phyloP scores from a whole-genome alignment of 2,797 vertebrate genomes.

The Staurois parvus region DNA sequence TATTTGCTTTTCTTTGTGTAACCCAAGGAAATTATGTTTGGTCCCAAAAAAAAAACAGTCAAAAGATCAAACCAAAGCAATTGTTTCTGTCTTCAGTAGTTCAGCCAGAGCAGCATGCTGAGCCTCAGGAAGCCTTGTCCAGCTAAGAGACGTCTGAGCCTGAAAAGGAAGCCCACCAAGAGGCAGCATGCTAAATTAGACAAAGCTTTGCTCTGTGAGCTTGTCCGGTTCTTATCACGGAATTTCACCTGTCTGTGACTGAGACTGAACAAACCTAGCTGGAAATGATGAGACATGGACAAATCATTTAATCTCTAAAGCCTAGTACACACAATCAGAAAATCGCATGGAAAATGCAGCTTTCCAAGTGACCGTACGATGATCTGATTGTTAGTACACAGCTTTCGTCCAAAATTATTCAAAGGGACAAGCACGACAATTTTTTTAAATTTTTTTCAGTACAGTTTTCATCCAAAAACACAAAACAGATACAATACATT shows the following conservation, averaged over 20 bases:
- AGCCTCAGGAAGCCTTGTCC: slow-evolving; percentile 40
- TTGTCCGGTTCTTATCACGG: slow-evolving; percentile 50
- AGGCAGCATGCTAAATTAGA: slow-evolving; percentile 32
- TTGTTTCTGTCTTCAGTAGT: slow-evolving; percentile 43
- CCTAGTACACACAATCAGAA: no score
- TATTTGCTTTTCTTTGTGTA: slow-evolving; percentile 49
- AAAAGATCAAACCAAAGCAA: slow-evolving; percentile 24
- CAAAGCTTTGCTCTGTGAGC: slow-evolving; percentile 18
- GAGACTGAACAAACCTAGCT: slow-evolving; percentile 36
- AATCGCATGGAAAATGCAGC: no score
- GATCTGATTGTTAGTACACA: no score
- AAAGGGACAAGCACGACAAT: no score
- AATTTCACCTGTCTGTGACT: slow-evolving; percentile 47
- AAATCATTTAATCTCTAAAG: slow-evolving; percentile 41
- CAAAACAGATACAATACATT: no score
- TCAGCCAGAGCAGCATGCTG: slow-evolving; percentile 13
- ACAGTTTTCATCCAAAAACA: no score
- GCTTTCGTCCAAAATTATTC: no score
- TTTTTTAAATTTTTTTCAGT: no score
- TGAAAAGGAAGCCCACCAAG: slow-evolving; percentile 40
- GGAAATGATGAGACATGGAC: slow-evolving; percentile 9
- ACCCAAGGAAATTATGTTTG: slow-evolving; percentile 54
- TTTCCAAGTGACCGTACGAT: no score
- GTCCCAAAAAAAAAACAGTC: slow-evolving; percentile 30
- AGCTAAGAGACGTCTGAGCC: slow-evolving; percentile 23